Evolutionary conservation across 2,113 vertebrate genomes (phyloP).

Genomic region (Felis chaus): DNA sequence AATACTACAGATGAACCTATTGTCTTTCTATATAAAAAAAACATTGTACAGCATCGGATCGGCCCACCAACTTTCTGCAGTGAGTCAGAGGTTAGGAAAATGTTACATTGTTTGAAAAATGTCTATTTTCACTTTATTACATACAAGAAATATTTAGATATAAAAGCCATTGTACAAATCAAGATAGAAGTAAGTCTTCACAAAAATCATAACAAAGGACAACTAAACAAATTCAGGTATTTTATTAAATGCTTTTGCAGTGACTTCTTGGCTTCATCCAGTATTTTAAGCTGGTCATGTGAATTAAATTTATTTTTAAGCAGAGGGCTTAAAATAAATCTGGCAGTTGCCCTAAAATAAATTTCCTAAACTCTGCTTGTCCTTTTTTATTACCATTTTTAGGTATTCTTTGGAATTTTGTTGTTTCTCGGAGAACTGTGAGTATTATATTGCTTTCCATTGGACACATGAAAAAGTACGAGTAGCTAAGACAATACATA

Average conservation of each 20-base stretch:
- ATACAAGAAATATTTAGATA: conserved; percentile 49
- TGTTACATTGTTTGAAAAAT: conserved; percentile 31
- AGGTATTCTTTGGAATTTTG: conserved; percentile 75
- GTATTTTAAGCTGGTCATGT: conserved; percentile 73
- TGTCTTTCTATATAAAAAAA: conserved; percentile 16
- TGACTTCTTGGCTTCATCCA: conserved; percentile 66
- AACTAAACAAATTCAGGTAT: conserved; percentile 63
- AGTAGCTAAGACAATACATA: background rate
- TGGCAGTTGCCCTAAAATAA: conserved; percentile 73
- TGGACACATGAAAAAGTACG: conserved; percentile 9
- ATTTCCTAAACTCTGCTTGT: conserved; percentile 70
- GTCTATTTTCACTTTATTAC: conserved; percentile 57
- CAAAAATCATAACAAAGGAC: conserved; percentile 41
- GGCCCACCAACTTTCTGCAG: background rate
- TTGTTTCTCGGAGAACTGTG: conserved; percentile 57
- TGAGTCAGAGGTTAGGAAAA: conserved; percentile 53
- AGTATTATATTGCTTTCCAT: conserved; percentile 57
- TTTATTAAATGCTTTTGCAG: conserved; percentile 69
- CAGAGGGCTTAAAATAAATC: conserved; percentile 77
- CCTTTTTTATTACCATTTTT: conserved; percentile 78
- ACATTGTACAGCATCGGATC: background rate
- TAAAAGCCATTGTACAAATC: conserved; percentile 40
- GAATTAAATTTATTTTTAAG: conserved; percentile 79
- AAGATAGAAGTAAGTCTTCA: conserved; percentile 50
- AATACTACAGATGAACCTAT: conserved; percentile 28